Conservation (phyloP, 1,140 invertebrate genomes). For the Drosophila pseudoobscura region DNA sequence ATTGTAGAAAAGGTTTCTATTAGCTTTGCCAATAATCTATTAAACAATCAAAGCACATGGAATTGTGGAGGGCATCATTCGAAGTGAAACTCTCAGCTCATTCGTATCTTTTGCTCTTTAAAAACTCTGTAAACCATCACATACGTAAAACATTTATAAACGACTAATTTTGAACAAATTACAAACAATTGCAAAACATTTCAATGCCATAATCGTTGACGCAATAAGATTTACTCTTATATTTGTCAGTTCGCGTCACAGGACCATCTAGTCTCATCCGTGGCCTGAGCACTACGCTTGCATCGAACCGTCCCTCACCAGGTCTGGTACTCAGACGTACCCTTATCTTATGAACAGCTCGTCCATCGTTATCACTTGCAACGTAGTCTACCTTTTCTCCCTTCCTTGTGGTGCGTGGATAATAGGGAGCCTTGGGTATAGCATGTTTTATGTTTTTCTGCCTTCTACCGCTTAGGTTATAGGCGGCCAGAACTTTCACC, state of each 20-base stretch:
- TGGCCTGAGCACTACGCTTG: slow-evolving; percentile 1
- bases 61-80: too few relatives aligned
- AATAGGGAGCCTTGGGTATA: too few relatives aligned
- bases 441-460: too few relatives aligned
- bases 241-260: slow-evolving; percentile 35
- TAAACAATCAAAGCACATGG: too few relatives aligned
- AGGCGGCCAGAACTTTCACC: slow-evolving; percentile 84
- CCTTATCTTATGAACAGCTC: slow-evolving; percentile 11
- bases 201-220: slow-evolving; percentile 36
- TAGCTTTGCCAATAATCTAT: too few relatives aligned
- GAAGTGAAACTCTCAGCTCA: too few relatives aligned
- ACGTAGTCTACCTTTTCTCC: neutral
- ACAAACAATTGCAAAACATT: slow-evolving; percentile 71
- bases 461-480: neutral
- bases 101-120: too few relatives aligned
- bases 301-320: slow-evolving; percentile 39
- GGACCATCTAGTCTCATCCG: slow-evolving; percentile 20
- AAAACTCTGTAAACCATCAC: too few relatives aligned
- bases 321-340: slow-evolving; percentile 28
- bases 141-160: too few relatives aligned
- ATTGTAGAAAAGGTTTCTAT: too few relatives aligned
- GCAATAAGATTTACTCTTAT: slow-evolving; percentile 43
- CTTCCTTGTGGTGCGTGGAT: too few relatives aligned
- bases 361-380: neutral
- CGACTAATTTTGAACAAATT: neutral